Evolutionary conservation across 2,888 invertebrate genomes (phyloP), one percentile per base, ranked within the genome.

Genomic region (Agrotis segetum): DNA sequence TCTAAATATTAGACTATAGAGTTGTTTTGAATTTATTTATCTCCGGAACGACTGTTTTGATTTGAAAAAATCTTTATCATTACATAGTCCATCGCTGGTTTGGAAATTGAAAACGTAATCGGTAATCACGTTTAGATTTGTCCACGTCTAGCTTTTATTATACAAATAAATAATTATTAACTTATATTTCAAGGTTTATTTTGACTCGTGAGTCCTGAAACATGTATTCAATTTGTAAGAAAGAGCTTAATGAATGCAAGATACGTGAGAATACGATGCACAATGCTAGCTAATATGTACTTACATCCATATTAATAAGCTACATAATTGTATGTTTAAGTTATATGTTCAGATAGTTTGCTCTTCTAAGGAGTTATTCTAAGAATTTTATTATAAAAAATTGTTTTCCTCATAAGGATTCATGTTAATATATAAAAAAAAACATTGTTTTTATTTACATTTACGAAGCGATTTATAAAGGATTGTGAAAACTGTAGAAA

Each of bases 221-320:
- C n/a, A 58, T 61, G 74, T 65, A 52, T 24, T 19, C 9, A 50
- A 74, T 67, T 21, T 59, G 19, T 52, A 61, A 47, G 19, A 67
- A 55, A 21, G 50, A 62, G 47, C 11, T 21, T 59, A 59, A 62
- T 81, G 7, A 55, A 55, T 50, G 40, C 40, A 52, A 40, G 40
- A 34, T 77, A 66, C 65, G 65, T 81, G 71, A 77, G 78, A 67
- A 77, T 58, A 16, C 44, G 46, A 64, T 71, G 71, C 60, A 67
- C 67, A 71, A 63, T 64, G 59, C 24, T 19, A 64, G 44, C 29
- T 61, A 17, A 69, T 53, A 55, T 6, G 5, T 21, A 21, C 19
- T 0, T 29, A 59, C 19, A 19, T 56, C 44, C 55, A 52, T 67
- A 34, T 40, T 60, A 68, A 71, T 68, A 34, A 29, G 29, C 29